These are phyloP conservation scores for Drosophila phalerata DNA, from an alignment of 2,888 invertebrate species.

Conservation along the genomic window DNA sequence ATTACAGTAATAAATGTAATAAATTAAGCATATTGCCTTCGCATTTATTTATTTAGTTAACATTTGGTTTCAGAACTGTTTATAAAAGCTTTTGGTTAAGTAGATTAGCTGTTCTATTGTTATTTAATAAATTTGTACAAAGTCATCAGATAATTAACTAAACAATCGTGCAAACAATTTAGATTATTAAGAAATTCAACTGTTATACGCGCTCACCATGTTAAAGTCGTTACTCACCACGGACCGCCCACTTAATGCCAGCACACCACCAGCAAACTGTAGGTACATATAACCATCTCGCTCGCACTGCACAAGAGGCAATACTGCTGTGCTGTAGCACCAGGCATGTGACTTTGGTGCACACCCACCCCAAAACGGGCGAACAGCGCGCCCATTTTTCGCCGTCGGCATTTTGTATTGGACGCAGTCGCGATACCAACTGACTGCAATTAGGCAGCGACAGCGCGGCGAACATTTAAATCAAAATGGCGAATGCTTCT, in stretches of 20 bases:
- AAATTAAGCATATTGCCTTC: too few relatives aligned
- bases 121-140: background rate
- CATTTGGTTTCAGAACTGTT: too few relatives aligned
- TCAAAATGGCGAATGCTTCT: constrained; percentile 55
- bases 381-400: constrained; percentile 68
- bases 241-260: constrained; percentile 40
- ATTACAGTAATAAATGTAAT: too few relatives aligned
- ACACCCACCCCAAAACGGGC: constrained; percentile 54
- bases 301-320: constrained; percentile 25
- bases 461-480: constrained; percentile 41
- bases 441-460: constrained; percentile 56
- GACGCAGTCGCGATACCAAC: constrained; percentile 44
- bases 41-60: too few relatives aligned
- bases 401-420: constrained; percentile 72
- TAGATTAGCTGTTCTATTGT: too few relatives aligned
- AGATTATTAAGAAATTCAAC: constrained; percentile 17
- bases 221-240: constrained; percentile 48
- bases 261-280: constrained; percentile 34
- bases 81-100: too few relatives aligned
- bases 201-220: constrained; percentile 49
- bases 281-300: constrained; percentile 19
- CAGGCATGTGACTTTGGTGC: constrained; percentile 9
- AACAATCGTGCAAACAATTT: background rate
- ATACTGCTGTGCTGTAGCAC: constrained; percentile 10
- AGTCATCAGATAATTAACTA: background rate